A percentile compares a stretch with the other conserved stretches of the same genome.
phyloP scores from a whole-genome alignment of 2,113 vertebrate species.

The Cyprinodon tularosa region DNA sequence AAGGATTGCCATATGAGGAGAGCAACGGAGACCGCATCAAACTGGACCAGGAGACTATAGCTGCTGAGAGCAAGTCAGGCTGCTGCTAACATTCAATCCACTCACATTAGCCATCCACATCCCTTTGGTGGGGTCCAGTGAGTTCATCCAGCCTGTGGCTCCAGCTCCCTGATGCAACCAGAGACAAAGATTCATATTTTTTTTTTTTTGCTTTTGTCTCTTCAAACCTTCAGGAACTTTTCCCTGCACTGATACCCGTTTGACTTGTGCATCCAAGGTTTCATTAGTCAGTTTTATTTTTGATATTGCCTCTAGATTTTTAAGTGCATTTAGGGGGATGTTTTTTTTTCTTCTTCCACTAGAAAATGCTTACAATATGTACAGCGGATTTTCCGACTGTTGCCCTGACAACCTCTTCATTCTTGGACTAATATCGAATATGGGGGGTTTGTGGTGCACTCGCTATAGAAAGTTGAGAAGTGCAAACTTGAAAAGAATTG shows the following conservation, averaged over 20 bases:
- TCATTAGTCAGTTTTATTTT: slow-evolving; percentile 32
- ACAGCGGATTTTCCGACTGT: background rate
- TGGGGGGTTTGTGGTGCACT: background rate
- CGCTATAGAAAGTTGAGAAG: slow-evolving; percentile 13
- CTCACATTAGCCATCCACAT: slow-evolving; percentile 24
- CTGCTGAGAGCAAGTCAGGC: slow-evolving; percentile 88
- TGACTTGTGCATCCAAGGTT: slow-evolving; percentile 19
- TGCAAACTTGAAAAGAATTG: slow-evolving; percentile 11
- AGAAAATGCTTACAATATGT: background rate
- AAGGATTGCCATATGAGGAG: slow-evolving; percentile 88
- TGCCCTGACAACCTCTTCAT: slow-evolving; percentile 8
- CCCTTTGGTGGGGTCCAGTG: slow-evolving; percentile 25
- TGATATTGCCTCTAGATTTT: slow-evolving; percentile 2
- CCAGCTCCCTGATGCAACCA: slow-evolving; percentile 29
- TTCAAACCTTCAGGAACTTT: slow-evolving; percentile 36
- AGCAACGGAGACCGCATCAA: slow-evolving; percentile 87
- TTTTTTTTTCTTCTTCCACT: slow-evolving; percentile 2
- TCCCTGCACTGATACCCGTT: slow-evolving; percentile 35
- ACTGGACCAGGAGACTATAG: slow-evolving; percentile 83
- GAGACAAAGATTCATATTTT: slow-evolving; percentile 36
- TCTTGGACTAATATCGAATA: slow-evolving; percentile 12
- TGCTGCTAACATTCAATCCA: slow-evolving; percentile 86
- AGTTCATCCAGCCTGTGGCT: slow-evolving; percentile 24
- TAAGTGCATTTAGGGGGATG: background rate
- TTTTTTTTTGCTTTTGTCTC: slow-evolving; percentile 14